Percentiles rank a stretch among this genome's conserved stretches.
Conservation (phyloP, 2,113 vertebrate species). For the Alligator sinensis region DNA sequence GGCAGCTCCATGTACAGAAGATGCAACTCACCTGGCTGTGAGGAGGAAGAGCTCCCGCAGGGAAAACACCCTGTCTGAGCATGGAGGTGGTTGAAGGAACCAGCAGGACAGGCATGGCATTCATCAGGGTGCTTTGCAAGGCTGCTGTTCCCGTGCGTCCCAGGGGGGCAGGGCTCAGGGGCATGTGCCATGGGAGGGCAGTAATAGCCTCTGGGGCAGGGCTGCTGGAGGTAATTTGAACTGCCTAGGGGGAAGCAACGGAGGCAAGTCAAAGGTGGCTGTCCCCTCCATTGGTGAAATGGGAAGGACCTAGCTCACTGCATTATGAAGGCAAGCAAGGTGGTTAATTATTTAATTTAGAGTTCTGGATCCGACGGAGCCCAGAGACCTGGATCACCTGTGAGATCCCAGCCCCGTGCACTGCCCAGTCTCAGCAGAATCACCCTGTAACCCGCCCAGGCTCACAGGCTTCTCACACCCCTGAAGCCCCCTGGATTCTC, state of each 20-base stretch:
- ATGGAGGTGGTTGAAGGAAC: conserved; percentile 86
- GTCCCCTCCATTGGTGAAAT: not conserved
- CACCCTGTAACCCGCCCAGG: not conserved
- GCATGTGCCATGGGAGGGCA: conserved; percentile 80
- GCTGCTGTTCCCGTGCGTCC: conserved; percentile 81
- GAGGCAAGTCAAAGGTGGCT: too few relatives aligned
- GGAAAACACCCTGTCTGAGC: conserved; percentile 89
- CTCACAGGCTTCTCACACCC: not conserved
- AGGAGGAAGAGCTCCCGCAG: conserved; percentile 90
- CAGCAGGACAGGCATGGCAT: conserved; percentile 87
- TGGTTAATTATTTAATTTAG: not conserved
- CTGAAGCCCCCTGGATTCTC: not conserved
- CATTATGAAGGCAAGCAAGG: not conserved
- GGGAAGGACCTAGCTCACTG: not conserved
- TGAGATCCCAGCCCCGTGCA: not conserved
- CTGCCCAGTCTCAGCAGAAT: not conserved
- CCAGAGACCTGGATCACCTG: too few relatives aligned
- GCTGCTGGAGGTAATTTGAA: conserved; percentile 76
- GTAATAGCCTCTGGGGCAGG: conserved; percentile 85
- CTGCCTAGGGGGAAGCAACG: conserved; percentile 74
- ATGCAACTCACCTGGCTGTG: conserved; percentile 79
- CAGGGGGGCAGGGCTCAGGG: conserved; percentile 85
- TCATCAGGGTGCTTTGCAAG: conserved; percentile 65
- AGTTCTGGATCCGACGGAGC: not conserved
- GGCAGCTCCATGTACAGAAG: too few relatives aligned